Percentiles rank a stretch among this genome's conserved stretches.
Conservation (phyloP, 2,797 vertebrate genomes). For the Babyrousa celebensis region DNA sequence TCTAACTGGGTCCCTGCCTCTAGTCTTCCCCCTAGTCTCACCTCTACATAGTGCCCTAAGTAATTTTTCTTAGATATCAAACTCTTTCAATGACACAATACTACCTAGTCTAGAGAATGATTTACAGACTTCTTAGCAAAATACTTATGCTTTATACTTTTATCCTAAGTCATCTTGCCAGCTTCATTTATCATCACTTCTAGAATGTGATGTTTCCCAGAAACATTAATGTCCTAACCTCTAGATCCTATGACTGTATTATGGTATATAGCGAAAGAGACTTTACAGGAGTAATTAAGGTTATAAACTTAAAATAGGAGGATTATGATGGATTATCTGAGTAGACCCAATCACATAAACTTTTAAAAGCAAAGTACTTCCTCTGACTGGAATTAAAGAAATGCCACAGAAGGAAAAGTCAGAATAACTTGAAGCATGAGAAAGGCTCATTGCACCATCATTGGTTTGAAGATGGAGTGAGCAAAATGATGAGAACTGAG, state of each 20-base stretch:
- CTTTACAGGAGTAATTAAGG: not conserved
- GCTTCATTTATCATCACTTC: slow-evolving; percentile 44
- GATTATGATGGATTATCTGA: not conserved
- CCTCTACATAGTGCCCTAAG: not conserved
- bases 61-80: slow-evolving; percentile 43
- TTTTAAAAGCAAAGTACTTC: not conserved
- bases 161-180: not conserved
- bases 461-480: not conserved
- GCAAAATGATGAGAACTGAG: not conserved
- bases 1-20: not conserved
- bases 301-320: not conserved
- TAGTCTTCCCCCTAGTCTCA: not conserved
- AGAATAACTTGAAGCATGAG: not conserved
- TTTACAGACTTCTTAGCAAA: not conserved
- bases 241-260: not conserved
- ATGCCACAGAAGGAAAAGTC: not conserved
- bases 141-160: not conserved
- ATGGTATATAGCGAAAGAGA: not conserved
- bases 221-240: not conserved
- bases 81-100: not conserved
- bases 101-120: not conserved
- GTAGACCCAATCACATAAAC: not conserved
- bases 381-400: not conserved
- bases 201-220: not conserved
- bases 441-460: not conserved